These are phyloP conservation scores for Caenorhabditis panamensis DNA, from an alignment of 2,888 invertebrate species.

Conservation along the genomic window DNA sequence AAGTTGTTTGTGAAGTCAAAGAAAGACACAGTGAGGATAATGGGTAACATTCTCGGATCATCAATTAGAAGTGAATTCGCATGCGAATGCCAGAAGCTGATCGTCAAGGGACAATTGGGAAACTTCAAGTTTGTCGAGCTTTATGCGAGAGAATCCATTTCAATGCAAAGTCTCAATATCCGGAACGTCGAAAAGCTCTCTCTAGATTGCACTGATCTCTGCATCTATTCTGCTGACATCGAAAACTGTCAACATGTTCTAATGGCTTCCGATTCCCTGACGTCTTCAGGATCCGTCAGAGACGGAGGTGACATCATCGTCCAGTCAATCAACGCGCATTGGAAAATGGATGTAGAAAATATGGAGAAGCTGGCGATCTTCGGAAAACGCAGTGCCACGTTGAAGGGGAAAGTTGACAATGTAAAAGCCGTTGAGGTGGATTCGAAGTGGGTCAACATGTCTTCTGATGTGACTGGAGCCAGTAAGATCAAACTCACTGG, in stretches of 20 bases:
- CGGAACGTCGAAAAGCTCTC: slow-evolving; percentile 60
- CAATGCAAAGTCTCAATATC: slow-evolving; percentile 55
- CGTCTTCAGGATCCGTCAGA: slow-evolving; percentile 41
- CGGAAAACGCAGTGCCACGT: slow-evolving; percentile 50
- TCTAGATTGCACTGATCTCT: slow-evolving; percentile 62
- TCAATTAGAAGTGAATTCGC: slow-evolving; percentile 62
- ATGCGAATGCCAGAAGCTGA: slow-evolving; percentile 58
- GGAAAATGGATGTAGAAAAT: slow-evolving; percentile 41
- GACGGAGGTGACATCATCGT: slow-evolving; percentile 32
- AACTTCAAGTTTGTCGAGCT: slow-evolving; percentile 69
- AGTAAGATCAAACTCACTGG: slow-evolving; percentile 26
- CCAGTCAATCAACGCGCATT: slow-evolving; percentile 55
- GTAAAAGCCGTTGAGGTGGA: slow-evolving; percentile 54
- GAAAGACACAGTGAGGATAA: slow-evolving; percentile 50
- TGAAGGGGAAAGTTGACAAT: slow-evolving; percentile 38
- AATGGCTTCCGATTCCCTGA: slow-evolving; percentile 23
- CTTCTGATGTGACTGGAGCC: slow-evolving; percentile 26
- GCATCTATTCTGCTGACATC: slow-evolving; percentile 55
- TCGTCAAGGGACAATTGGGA: slow-evolving; percentile 62
- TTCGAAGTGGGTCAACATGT: slow-evolving; percentile 59
- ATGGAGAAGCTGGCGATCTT: slow-evolving; percentile 44
- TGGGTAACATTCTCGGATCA: slow-evolving; percentile 65
- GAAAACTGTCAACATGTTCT: slow-evolving; percentile 57
- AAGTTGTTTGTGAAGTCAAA: slow-evolving; percentile 64
- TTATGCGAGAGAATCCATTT: slow-evolving; percentile 63